Base-by-base conservation (phyloP, 1,140 invertebrate species). In the Neodiprion fabricii region DNA sequence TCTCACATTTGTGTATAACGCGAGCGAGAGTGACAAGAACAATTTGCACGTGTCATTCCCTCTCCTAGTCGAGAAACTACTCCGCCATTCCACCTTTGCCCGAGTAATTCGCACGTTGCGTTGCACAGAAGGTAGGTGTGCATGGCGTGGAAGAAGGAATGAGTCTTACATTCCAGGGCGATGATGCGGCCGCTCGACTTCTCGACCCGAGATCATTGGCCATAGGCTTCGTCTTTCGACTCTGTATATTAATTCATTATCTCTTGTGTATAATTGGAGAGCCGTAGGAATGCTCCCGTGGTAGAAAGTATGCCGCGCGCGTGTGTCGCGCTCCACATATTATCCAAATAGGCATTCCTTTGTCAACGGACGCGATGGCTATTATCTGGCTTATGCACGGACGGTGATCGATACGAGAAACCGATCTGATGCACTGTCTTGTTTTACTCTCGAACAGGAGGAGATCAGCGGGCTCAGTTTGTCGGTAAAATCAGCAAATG, bases 401-500 rank as follows among this genome's bases (percentile, higher is more conserved):
- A 40, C 28, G 28, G 28, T 14, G 53, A 17, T 17, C 53, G 53
- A 61, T 61, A 61, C 11, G 53, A 17, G 53, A 61, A 61, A 17
- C 53, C 28, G 28, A 40, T 40, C 28, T 40, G 28, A 2, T 40
- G 28, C 28, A 40, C 28, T 40, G 28, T 40, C 28, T 74, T 47
- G 71, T 75, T 68, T 48, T 65, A 9, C 28, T 12, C 21, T 66
- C 1, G 8, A 66, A 50, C 74, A 89, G 89, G 83, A 85, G 76
- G 89, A 89, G 80, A 80, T 84, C 21, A 81, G 77, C 66, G 82
- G 83, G 75, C 79, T 89, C 28, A 87, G 83, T n/a, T 79, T 81
- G 14, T 77, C 76, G 17, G 75, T 89, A 67, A 85, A 84, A 80
- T 81, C 61, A 48, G 80, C 86, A 7, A 82, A 84, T 40, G 79